Evolutionary conservation across 2,888 invertebrate species (phyloP).

Genomic region (Ichneumoninae sp.): DNA sequence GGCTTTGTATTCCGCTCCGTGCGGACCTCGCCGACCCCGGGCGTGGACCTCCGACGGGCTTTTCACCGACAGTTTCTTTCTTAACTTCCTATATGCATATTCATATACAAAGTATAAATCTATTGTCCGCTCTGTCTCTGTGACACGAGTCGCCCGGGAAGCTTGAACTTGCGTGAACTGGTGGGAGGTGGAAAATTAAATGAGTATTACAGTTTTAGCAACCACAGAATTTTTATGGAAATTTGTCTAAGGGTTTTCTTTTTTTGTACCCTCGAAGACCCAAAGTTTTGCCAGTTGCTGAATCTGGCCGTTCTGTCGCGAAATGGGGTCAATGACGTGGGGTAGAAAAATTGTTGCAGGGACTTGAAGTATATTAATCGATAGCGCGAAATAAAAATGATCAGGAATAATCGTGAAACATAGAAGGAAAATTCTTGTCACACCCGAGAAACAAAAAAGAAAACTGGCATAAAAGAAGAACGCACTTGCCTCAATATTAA

Average conservation of each 20-base stretch:
- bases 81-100: constrained; percentile 50
- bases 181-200: neutral
- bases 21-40: constrained; percentile 66
- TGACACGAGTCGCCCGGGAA: neutral
- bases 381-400: too few relatives aligned
- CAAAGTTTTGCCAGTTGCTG: neutral
- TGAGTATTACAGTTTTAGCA: neutral
- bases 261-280: neutral
- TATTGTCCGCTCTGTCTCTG: neutral
- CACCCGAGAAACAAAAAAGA: too few relatives aligned
- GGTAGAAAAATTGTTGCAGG: neutral
- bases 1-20: constrained; percentile 74
- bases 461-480: too few relatives aligned
- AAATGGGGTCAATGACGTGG: neutral
- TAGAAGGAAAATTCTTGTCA: too few relatives aligned
- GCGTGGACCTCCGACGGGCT: constrained; percentile 67
- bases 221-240: neutral
- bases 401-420: too few relatives aligned
- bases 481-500: too few relatives aligned
- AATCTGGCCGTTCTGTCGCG: neutral
- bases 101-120: constrained; percentile 28
- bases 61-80: constrained; percentile 60
- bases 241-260: neutral
- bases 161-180: neutral
- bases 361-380: neutral